Percentiles rank a stretch among this genome's conserved stretches.
Conservation (phyloP, 2,113 vertebrate genomes). For the Alectura lathami region DNA sequence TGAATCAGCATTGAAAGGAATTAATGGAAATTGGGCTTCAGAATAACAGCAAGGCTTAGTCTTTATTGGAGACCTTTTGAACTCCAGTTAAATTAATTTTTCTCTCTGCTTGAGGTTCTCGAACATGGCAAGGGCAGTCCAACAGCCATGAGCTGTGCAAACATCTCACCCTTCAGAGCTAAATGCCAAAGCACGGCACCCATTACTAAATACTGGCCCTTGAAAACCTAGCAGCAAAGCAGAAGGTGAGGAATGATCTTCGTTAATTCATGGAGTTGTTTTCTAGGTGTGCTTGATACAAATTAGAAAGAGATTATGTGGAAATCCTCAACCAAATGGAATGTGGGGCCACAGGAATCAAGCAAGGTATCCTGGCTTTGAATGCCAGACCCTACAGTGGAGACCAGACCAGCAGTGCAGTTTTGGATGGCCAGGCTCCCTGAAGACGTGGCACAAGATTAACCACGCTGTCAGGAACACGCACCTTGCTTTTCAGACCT, state of each 20-base stretch:
- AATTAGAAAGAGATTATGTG: background rate
- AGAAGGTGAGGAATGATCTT: background rate
- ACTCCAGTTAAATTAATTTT: constrained; percentile 53
- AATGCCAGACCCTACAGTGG: background rate
- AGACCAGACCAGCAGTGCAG: background rate
- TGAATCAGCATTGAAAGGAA: constrained; percentile 26
- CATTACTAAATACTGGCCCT: background rate
- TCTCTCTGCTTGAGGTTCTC: background rate
- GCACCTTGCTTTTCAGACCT: background rate
- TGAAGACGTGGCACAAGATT: background rate
- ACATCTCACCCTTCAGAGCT: background rate
- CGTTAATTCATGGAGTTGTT: background rate
- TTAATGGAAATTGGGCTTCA: constrained; percentile 17
- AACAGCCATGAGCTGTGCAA: background rate
- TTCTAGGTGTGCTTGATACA: background rate
- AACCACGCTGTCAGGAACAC: background rate
- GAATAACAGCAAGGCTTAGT: constrained; percentile 1
- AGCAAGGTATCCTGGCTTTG: background rate
- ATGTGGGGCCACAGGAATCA: background rate
- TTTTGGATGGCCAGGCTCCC: background rate
- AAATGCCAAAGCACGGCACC: background rate
- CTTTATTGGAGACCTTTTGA: background rate
- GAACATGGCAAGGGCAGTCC: background rate
- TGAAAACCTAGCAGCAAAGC: background rate
- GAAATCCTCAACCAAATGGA: background rate